Percentiles rank a stretch among this genome's conserved stretches.
Evolutionary conservation across 2,113 vertebrate genomes (phyloP).

Genomic region (Psilopogon haemacephalus): DNA sequence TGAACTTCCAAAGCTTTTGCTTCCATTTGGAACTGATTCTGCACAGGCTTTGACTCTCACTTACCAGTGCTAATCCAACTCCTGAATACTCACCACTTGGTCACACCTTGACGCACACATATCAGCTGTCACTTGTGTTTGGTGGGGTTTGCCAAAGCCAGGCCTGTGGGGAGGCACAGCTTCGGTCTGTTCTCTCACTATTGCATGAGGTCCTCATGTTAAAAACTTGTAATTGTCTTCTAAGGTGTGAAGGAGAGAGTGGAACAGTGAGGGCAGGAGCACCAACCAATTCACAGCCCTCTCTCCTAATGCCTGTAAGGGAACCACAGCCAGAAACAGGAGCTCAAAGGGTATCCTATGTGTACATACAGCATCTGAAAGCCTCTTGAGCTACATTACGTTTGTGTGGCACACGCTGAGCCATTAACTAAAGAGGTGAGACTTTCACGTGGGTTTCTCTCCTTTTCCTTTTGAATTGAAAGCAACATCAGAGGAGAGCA

Average conservation of each 20-base stretch:
- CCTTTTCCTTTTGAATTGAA: background rate
- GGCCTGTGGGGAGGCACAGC: background rate
- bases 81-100: background rate
- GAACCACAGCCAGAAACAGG: rapidly evolving
- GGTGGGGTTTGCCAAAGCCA: background rate
- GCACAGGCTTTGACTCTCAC: background rate
- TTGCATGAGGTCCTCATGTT: background rate
- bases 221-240: background rate
- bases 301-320: background rate
- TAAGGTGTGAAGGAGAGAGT: background rate
- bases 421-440: background rate
- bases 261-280: background rate
- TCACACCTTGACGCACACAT: background rate
- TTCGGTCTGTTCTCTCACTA: background rate
- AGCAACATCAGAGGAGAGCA: background rate
- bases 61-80: background rate
- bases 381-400: background rate
- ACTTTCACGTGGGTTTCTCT: background rate
- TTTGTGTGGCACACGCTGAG: background rate
- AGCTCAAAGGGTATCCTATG: background rate
- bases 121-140: background rate
- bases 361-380: background rate
- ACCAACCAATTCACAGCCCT: background rate
- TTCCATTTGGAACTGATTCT: background rate
- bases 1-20: background rate